Evolutionary conservation across 2,797 vertebrate species (phyloP).

Genomic region (Numenius phaeopus): DNA sequence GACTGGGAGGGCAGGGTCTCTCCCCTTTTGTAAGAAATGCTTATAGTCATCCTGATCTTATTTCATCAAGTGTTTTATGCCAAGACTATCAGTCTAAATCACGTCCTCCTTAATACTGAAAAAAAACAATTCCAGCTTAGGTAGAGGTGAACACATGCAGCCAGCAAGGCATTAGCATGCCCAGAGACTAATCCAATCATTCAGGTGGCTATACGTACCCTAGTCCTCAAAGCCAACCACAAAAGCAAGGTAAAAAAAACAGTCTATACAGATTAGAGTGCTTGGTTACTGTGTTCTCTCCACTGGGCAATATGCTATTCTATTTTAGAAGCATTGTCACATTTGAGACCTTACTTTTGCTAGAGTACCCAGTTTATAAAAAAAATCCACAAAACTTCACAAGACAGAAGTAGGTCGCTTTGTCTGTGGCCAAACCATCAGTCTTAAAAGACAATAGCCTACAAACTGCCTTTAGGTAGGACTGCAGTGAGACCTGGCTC

Average conservation of each 20-base stretch:
- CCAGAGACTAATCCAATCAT: not conserved
- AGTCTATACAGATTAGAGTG: not conserved
- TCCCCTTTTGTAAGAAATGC: not conserved
- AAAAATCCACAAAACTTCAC: not conserved
- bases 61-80: not conserved
- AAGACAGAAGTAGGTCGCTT: not conserved
- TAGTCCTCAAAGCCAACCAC: not conserved
- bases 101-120: not conserved
- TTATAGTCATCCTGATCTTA: not conserved
- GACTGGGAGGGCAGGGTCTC: fast-evolving
- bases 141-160: not conserved
- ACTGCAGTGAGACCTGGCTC: not conserved
- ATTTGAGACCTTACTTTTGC: not conserved
- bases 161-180: not conserved
- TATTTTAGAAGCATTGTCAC: not conserved
- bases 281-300: not conserved
- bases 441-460: not conserved
- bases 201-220: not conserved
- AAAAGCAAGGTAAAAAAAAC: not conserved
- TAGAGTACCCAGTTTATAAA: not conserved
- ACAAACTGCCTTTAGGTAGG: not conserved
- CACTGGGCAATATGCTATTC: not conserved
- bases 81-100: not conserved
- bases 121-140: not conserved
- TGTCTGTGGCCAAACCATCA: not conserved